Evolutionary conservation across 2,888 invertebrate species (phyloP), one percentile per base, ranked within the genome.

Genomic region (Cosmorhoe ocellata): DNA sequence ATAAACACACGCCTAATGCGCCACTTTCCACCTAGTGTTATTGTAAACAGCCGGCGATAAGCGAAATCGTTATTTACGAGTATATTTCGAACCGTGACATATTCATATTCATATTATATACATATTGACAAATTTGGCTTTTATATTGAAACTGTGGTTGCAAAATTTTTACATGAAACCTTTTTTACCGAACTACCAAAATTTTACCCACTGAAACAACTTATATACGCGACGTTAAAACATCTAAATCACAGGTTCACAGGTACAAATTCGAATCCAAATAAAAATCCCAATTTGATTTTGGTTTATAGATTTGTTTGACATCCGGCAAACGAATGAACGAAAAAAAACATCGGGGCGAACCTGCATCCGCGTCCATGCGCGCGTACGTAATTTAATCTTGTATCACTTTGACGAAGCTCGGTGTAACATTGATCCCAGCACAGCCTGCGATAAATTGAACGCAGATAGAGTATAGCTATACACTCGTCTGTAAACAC

Each of bases 231-330:
- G 11, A 30, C n/a, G 11, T 11, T 33, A 34, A n/a, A 5, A 14
- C 27, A 38, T 13, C 38, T 38, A 27, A 38, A 27, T 38, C 13
- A 38, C 18, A 3, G 7, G 18, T 3, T 11, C 12, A 22, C 3
- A 47, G 59, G 67, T 69, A 69, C 67, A 66, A 71, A 79, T 76
- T 64, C 69, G 61, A 18, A 69, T 71, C 67, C 67, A 59, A 66
- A 68, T 72, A 77, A 77, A 40, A 79, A 73, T 76, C 60, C 71
- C 79, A 76, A 81, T 79, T 81, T 76, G 71, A 71, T 76, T 80
- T 79, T 70, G 76, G 79, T 81, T 82, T 78, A 80, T 79, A 81
- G 79, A 77, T 80, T 75, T 79, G 78, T 86, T 84, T 84, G 85
- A 81, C 76, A 75, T 78, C 71, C 73, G 64, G 73, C 74, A 79